A percentile compares a stretch with the other conserved stretches of the same genome.
Evolutionary conservation across 2,113 vertebrate species (phyloP).

Genomic region (Numida meleagris): DNA sequence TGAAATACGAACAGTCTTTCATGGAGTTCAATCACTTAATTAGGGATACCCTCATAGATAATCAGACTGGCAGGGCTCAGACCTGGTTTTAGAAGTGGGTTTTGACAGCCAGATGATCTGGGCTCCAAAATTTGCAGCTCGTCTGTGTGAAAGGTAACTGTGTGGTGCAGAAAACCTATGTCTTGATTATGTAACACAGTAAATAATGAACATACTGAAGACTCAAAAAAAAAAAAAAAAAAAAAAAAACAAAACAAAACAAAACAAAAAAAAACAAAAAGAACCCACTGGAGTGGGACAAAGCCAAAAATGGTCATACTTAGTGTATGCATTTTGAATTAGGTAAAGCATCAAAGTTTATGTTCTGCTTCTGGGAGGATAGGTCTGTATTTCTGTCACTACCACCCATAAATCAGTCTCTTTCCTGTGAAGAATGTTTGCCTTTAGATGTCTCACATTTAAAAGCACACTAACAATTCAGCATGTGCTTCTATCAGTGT

Average conservation of each 20-base stretch:
- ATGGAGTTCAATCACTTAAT: not conserved
- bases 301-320: not conserved
- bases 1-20: not conserved
- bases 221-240: too few species aligned
- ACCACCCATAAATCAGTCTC: not conserved
- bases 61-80: not conserved
- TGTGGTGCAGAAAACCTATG: not conserved
- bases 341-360: not conserved
- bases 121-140: not conserved
- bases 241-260: too few species aligned
- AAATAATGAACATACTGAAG: not conserved
- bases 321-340: not conserved
- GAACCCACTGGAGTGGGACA: not conserved
- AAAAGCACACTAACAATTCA: not conserved
- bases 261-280: too few species aligned
- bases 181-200: not conserved
- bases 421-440: not conserved
- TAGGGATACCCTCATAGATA: not conserved
- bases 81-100: not conserved
- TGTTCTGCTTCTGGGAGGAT: not conserved
- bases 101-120: not conserved
- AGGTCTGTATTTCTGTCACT: not conserved
- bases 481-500: accelerated
- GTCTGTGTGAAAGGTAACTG: not conserved
- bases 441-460: not conserved